Evolutionary conservation across 1,140 invertebrate genomes (phyloP), one percentile per base, ranked within the genome.

Genomic region (Camponotus pennsylvanicus): DNA sequence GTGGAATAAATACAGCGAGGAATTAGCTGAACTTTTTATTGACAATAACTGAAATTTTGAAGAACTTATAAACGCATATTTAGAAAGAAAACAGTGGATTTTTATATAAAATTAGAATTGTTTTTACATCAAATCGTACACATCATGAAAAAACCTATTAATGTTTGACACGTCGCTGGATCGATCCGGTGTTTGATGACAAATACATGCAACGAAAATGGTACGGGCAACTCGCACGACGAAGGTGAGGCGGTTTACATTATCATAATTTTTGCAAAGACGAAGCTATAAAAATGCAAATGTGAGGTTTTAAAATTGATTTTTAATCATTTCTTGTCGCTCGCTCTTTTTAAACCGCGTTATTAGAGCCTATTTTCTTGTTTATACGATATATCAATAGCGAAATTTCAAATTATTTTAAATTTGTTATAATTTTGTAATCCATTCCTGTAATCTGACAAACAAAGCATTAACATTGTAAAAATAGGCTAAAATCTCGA

Each of bases 241-340:
- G 18, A 83, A 83, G 79, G 79, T 83, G 37, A 83, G 79, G 13
- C 40, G 11, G 18, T 37, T 34, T 45, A 18, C 27, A 42, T 61
- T 42, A 8, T 59, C 15, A 21, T 49, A 75, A 83, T 83, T 70
- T 73, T 75, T 21, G n/a, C 32, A 11, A 15, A 18, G 8, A 45
- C 6, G 18, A 34, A 13, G 34, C 27, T 15, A 15, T 32, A n/a
- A 15, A 11, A 9, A 27, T 52, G 61, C 5, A 9, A 55, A 71
- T 21, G 5, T 18, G n/a, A 49, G 13, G 45, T 13, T 49, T 9
- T 49, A 49, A 15, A 52, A 52, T 0, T 4, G 1, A 15, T 52
- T 52, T 52, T 52, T 52, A 52, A 52, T 52, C 5, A 52, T 52
- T 8, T 40, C 8, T 70, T 52, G 27, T 27, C 2, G 9, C 7